phyloP scores from a whole-genome alignment of 2,113 vertebrate species.

The Engystomops pustulosus region DNA sequence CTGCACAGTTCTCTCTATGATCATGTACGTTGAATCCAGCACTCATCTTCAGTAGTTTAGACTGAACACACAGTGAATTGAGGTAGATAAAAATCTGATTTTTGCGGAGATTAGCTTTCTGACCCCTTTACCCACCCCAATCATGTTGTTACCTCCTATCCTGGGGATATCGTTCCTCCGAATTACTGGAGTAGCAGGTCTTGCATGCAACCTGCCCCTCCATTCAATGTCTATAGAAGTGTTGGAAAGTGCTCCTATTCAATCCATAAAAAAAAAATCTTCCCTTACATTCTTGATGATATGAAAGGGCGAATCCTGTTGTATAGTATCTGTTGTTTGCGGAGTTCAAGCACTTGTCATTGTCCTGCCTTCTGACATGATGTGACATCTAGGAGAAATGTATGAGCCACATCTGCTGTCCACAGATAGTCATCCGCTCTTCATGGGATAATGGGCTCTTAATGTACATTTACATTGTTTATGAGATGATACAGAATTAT shows the following conservation, averaged over 20 bases:
- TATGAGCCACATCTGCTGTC: background rate
- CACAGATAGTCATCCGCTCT: background rate
- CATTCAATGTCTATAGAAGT: too few relatives aligned
- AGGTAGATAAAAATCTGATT: too few relatives aligned
- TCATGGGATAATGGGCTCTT: slow-evolving; percentile 6
- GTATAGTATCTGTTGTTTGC: background rate
- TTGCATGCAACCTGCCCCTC: too few relatives aligned
- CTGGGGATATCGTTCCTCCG: too few relatives aligned
- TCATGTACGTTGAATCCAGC: too few relatives aligned
- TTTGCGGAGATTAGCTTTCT: too few relatives aligned
- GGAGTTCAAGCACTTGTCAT: background rate
- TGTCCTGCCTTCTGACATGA: background rate
- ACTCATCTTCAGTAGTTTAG: too few relatives aligned
- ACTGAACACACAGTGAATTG: too few relatives aligned
- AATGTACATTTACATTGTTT: slow-evolving; percentile 9
- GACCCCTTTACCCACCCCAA: too few relatives aligned
- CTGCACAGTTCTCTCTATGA: too few relatives aligned
- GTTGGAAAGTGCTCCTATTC: background rate
- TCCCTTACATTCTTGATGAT: background rate
- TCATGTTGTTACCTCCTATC: too few relatives aligned
- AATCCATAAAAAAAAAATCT: background rate
- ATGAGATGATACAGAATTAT: background rate
- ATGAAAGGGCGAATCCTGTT: background rate
- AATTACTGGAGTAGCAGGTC: too few relatives aligned
- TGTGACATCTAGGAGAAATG: background rate